A percentile compares a stretch with the other conserved stretches of the same genome.
Evolutionary conservation across 2,888 invertebrate species (phyloP).

Genomic region (Sphaerolaimus hirsutus): DNA sequence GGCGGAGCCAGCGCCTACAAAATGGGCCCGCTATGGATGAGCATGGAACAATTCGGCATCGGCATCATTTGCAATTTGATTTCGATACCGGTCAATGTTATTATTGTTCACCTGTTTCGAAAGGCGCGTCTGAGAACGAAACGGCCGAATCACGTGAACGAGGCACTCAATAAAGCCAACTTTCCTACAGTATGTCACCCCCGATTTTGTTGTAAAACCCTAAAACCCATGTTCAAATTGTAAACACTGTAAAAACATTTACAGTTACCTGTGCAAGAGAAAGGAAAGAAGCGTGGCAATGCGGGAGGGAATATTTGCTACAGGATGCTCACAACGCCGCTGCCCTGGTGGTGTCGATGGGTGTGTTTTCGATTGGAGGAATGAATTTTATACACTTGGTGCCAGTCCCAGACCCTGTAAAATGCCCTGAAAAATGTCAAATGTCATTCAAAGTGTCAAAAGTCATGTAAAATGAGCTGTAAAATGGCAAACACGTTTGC

Average conservation of each 20-base stretch:
- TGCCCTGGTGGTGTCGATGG: constrained; percentile 20
- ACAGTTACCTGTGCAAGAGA: neutral
- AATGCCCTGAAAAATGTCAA: too few relatives aligned
- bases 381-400: too few relatives aligned
- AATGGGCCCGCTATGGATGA: constrained; percentile 31
- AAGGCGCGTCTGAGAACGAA: constrained; percentile 22
- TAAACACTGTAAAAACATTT: too few relatives aligned
- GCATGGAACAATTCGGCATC: constrained; percentile 30
- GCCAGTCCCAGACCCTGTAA: too few relatives aligned
- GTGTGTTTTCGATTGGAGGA: too few relatives aligned
- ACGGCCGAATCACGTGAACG: constrained; percentile 20
- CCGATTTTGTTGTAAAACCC: too few relatives aligned
- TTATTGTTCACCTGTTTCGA: constrained; percentile 29
- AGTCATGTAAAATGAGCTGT: too few relatives aligned
- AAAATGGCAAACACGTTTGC: too few relatives aligned
- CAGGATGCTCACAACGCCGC: constrained; percentile 9
- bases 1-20: constrained; percentile 19
- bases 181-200: too few relatives aligned
- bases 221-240: too few relatives aligned
- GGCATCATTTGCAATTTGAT: constrained; percentile 29
- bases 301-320: neutral
- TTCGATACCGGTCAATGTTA: constrained; percentile 29
- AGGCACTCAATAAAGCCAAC: constrained; percentile 13
- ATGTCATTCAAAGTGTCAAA: too few relatives aligned
- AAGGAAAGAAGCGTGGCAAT: neutral